Conservation (phyloP, 2,113 vertebrate species). For the Ceyx cyanopectus region DNA sequence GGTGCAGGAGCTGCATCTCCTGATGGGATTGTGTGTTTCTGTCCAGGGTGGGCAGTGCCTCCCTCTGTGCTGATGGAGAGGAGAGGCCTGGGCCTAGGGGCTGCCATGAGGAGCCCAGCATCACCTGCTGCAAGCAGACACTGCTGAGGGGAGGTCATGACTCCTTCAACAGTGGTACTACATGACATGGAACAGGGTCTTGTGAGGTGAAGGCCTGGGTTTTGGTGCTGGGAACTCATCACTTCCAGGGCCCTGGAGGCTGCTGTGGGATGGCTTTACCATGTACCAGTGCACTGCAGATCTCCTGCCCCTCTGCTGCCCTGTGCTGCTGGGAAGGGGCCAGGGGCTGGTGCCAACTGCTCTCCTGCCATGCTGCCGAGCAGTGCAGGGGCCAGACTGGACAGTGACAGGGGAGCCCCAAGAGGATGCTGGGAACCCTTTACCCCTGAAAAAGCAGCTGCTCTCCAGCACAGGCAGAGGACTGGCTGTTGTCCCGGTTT, state of each 20-base stretch:
- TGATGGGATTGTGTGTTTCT: accelerated
- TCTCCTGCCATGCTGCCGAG: neutral
- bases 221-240: accelerated
- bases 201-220: neutral
- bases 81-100: neutral
- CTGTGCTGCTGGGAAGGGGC: neutral
- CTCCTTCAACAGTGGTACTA: neutral
- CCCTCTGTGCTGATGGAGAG: accelerated
- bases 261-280: neutral
- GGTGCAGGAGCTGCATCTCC: neutral
- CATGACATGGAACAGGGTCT: neutral
- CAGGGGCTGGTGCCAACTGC: neutral
- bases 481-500: neutral
- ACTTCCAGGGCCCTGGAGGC: neutral
- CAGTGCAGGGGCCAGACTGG: neutral
- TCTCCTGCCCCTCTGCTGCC: neutral
- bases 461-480: neutral
- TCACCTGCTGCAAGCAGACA: neutral
- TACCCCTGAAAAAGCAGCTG: neutral
- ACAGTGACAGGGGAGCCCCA: neutral
- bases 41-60: neutral
- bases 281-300: accelerated
- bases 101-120: neutral
- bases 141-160: neutral
- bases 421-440: accelerated